Percentiles rank a stretch among this genome's conserved stretches.
phyloP scores from a whole-genome alignment of 2,113 vertebrate genomes.

The human (Homo sapiens) region GRCh38 chr14:54657001-54657500 shows the following conservation, averaged over 20 bases:
- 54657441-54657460: background rate
- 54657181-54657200: conserved; percentile 44
- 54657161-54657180: background rate
- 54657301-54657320: background rate
- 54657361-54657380: background rate
- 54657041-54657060: background rate
- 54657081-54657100: background rate
- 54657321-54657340: background rate
- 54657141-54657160: conserved; percentile 23
- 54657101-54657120: background rate
- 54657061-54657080: background rate
- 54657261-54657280: conserved; percentile 5
- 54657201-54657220: background rate
- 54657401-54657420: background rate
- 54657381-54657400: background rate
- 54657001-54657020: conserved; percentile 33
- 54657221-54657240: background rate
- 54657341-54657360: background rate
- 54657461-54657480: background rate
- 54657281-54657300: background rate
- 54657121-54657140: conserved; percentile 18
- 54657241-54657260: background rate
- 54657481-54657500: background rate
- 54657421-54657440: background rate
- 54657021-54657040: background rate